These are phyloP conservation scores for Arbacia lixula DNA, from an alignment of 53 echinoderm and acorn worm species.

Conservation along the genomic window DNA sequence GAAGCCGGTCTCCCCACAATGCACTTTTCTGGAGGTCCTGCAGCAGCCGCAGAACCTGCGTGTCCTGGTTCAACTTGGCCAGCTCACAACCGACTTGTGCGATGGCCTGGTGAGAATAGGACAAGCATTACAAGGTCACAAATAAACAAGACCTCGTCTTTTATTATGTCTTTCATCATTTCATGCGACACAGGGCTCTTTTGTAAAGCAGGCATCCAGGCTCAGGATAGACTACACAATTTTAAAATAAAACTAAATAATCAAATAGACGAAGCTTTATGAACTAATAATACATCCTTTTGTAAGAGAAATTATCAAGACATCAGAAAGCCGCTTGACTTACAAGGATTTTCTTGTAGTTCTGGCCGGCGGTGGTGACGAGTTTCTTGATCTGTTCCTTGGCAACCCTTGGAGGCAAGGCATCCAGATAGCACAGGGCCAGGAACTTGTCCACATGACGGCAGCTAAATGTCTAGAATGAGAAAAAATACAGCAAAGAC, in stretches of 20 bases:
- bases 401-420: slow-evolving; percentile 61
- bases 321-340: too few species aligned
- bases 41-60: slow-evolving; percentile 42
- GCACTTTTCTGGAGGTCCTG: slow-evolving; percentile 65
- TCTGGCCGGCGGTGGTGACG: slow-evolving; percentile 72
- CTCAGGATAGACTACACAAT: too few species aligned
- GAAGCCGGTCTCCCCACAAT: slow-evolving; percentile 70
- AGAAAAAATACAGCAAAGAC: neutral
- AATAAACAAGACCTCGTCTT: too few species aligned
- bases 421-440: slow-evolving; percentile 68
- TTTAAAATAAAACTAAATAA: too few species aligned
- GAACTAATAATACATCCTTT: too few species aligned
- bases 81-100: slow-evolving; percentile 73
- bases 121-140: too few species aligned
- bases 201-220: too few species aligned
- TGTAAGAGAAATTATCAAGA: too few species aligned
- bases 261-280: too few species aligned
- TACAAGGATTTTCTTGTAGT: slow-evolving; percentile 93
- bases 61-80: slow-evolving; percentile 58
- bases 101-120: slow-evolving; percentile 58
- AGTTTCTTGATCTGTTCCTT: slow-evolving; percentile 72
- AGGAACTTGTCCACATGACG: slow-evolving; percentile 74
- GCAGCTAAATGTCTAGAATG: slow-evolving; percentile 76
- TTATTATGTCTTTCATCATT: too few species aligned
- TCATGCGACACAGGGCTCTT: too few species aligned